Base-by-base conservation (phyloP, 2,888 invertebrate genomes). In the Lycophotia porphyrea region DNA sequence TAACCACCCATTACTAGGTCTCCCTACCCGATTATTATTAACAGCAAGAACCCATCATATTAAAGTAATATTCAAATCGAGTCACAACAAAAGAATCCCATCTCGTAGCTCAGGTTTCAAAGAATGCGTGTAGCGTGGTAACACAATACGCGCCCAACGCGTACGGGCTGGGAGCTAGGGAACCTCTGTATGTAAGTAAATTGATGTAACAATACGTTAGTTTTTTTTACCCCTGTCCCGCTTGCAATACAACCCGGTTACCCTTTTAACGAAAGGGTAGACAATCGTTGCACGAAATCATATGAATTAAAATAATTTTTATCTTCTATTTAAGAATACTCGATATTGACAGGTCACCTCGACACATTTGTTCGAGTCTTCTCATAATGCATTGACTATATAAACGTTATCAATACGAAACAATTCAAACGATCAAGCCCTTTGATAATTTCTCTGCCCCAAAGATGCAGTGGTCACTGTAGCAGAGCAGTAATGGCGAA, bases 61-160 rank as follows among this genome's bases (percentile, higher is more conserved):
- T 93, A 93, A 92, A 93, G 93, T 93, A 93, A 95, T 95, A 96
- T 95, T 96, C 94, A 95, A 95, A 95, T 95, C 91, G 91, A 92
- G 91, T 90, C 90, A 90, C 91, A 93, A 95, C 95, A 96, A 95
- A 95, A 93, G 95, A 94, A 93, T 93, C 93, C 93, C 93, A 93
- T 93, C 90, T 90, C 92, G 86, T 88, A 90, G 93, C 91, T 95
- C 94, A 91, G 89, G 93, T 96, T 95, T 93, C 95, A 94, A 93
- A 93, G 93, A 94, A 93, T 93, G 93, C 91, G 92, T 93, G 91
- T 91, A 91, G 89, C 93, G 92, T 89, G 92, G 95, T 94, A 96
- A 96, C 91, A 94, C 93, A 95, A 96, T 95, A 95, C 91, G 86
- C 93, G 91, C 93, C 93, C 93, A 93, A 88, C 86, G 91, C 89